Base-by-base conservation (phyloP, 1,140 invertebrate species). In the Musca vetustissima region DNA sequence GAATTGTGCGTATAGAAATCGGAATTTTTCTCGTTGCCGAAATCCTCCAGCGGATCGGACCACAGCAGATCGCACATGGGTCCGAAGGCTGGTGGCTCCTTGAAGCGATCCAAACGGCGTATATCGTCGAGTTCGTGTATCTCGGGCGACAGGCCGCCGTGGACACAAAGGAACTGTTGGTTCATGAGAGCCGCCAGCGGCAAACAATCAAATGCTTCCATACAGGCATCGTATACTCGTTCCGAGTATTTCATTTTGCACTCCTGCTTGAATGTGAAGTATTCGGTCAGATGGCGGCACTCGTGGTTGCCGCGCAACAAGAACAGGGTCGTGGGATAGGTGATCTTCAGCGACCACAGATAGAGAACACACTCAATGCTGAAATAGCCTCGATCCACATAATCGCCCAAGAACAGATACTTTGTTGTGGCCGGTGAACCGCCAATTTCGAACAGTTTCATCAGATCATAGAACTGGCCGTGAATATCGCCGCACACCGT, bases 161-260 rank as follows among this genome's bases (percentile, higher is more conserved):
- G 97, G 77, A 99, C 96, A 89, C 97, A 99, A 75, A 99, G 90
- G 88, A 99, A 99, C 88, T 99, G 97, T 88, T 98, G 95, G 87
- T 99, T 99, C 96, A 99, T 98, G 75, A 99, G 90, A 76, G 97
- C 97, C 79, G 97, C 96, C 72, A 99, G 87, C 70, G 97, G 97
- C 84, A 99, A 89, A 87, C 96, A 98, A 87, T 99, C 97, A 85
- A 99, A 99, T 64, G 97, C 96, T 77, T 98, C 97, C 97, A 99
- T 99, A 87, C 97, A 98, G 71, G 96, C 95, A 87, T 99, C 96
- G 87, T 99, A 99, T 72, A 99, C 95, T 83, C 93, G 91, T 86
- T 98, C 96, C 78, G 96, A 98, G 89, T 99, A 99, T 89, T 99
- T 99, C 86, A 99, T 99, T 91, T 96, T 95, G 94, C 97, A 99